These are phyloP conservation scores for Eupithecia vulgata DNA, from an alignment of 2,888 invertebrate genomes.

Conservation along the genomic window DNA sequence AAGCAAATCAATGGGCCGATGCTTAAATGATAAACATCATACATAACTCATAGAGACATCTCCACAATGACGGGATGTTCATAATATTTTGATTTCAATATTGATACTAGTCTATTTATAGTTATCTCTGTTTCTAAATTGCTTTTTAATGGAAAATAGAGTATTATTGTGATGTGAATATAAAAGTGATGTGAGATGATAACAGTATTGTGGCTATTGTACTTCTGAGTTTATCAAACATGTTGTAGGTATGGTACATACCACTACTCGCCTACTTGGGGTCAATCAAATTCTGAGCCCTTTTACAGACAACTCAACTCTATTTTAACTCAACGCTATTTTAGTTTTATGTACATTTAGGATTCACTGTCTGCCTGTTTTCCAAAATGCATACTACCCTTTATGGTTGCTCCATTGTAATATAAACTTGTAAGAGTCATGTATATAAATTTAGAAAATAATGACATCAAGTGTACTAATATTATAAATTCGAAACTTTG, in stretches of 20 bases:
- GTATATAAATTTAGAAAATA: too few relatives aligned
- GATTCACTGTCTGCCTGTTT: too few relatives aligned
- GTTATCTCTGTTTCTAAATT: neutral
- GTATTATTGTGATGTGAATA: conserved; percentile 2
- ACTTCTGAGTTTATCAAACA: neutral
- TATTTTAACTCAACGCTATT: too few relatives aligned
- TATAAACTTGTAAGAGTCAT: too few relatives aligned
- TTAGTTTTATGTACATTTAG: too few relatives aligned
- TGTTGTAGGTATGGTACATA: neutral
- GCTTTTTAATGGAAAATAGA: neutral
- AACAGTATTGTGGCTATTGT: neutral
- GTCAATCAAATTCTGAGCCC: too few relatives aligned
- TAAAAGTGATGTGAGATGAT: neutral
- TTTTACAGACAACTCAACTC: too few relatives aligned
- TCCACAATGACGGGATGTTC: neutral
- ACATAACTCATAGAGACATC: neutral
- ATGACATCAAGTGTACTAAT: too few relatives aligned
- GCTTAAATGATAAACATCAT: neutral
- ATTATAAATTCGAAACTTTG: too few relatives aligned
- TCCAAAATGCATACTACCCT: too few relatives aligned
- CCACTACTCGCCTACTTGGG: neutral
- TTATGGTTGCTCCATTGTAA: too few relatives aligned
- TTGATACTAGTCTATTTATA: neutral
- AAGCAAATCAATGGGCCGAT: neutral
- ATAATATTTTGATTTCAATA: neutral